These are phyloP conservation scores for Lobophora halterata DNA, from an alignment of 2,888 invertebrate species.

Conservation along the genomic window DNA sequence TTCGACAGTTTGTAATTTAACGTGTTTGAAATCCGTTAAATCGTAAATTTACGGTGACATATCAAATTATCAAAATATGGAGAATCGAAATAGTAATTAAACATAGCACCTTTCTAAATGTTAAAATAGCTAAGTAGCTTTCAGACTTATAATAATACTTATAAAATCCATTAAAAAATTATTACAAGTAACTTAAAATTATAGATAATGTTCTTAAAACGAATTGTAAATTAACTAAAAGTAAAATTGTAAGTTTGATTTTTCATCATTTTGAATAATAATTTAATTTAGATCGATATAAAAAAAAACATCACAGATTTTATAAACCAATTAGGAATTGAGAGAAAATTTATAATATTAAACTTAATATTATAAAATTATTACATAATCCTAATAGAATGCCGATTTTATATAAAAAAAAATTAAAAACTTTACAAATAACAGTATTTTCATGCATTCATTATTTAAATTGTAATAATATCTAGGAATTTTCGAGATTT, in stretches of 20 bases:
- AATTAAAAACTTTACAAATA: background rate
- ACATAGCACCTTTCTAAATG: too few relatives aligned
- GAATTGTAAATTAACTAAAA: too few relatives aligned
- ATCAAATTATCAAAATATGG: too few relatives aligned
- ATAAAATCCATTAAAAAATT: constrained; percentile 2
- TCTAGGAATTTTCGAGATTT: constrained; percentile 1
- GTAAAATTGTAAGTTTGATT: too few relatives aligned
- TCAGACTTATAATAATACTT: constrained; percentile 19
- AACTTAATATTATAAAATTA: constrained; percentile 3
- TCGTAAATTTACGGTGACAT: too few relatives aligned
- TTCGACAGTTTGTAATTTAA: too few relatives aligned
- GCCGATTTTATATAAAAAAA: constrained; percentile 12
- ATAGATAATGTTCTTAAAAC: too few relatives aligned
- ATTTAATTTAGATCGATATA: constrained; percentile 1
- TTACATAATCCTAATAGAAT: constrained; percentile 4
- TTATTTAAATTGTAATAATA: constrained; percentile 7
- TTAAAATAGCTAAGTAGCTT: background rate
- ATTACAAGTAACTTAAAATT: background rate
- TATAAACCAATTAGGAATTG: constrained; percentile 12
- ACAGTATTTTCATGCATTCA: background rate
- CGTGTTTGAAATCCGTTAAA: too few relatives aligned
- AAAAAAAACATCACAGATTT: constrained; percentile 17
- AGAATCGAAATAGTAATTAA: too few relatives aligned
- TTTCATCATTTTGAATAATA: too few relatives aligned
- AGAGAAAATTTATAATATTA: too few relatives aligned